Base-by-base conservation (phyloP, 2,797 vertebrate genomes). In the Capromys pilorides region DNA sequence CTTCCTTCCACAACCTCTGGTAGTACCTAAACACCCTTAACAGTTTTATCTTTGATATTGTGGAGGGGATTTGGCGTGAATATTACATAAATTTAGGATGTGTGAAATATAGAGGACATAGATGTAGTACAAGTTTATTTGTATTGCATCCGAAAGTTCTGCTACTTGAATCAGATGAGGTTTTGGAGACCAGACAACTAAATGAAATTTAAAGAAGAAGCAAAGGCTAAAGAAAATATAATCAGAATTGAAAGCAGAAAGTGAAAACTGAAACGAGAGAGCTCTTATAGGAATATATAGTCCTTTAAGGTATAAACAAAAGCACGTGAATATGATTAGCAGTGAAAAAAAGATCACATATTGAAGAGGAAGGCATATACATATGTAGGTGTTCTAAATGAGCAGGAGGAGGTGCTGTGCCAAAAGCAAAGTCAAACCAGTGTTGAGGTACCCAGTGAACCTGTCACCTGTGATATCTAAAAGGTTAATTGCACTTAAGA, bases 371-470 rank as follows among this genome's bases (percentile, higher is more conserved):
- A 88, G 57, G 21, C 2, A 69, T n/a, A 28, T 51, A 28, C 8
- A 33, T 45, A 62, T n/a, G 6, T 5, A 69, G 28, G 9, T 24
- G 1, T 18, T 79, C 45, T 24, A 6, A 67, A 45, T 85, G 62
- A 36, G 0, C 54, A 39, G 64, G 31, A 69, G 31, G 81, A 61
- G 31, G 22, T 39, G 31, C 10, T 18, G 1, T 18, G 66, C 67
- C 14, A 24, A 80, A 84, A 4, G 33, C 21, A 41, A 31, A 36
- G 22, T 18, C n/a, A 33, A 4, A 26, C 8, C 4, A 8, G 12
- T 54, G 10, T 13, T 2, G 33, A 69, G 75, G 6, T 0, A 0
- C 26, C 28, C 22, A 12, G 5, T 33, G 64, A 41, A 45, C 10
- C 41, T 28, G 4, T 41, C 36, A 66, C 8, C 19, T 87, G 12